Evolutionary conservation across 2,797 vertebrate species (phyloP), one percentile per base, ranked within the genome.

Genomic region (Lutjanus argentimaculatus): DNA sequence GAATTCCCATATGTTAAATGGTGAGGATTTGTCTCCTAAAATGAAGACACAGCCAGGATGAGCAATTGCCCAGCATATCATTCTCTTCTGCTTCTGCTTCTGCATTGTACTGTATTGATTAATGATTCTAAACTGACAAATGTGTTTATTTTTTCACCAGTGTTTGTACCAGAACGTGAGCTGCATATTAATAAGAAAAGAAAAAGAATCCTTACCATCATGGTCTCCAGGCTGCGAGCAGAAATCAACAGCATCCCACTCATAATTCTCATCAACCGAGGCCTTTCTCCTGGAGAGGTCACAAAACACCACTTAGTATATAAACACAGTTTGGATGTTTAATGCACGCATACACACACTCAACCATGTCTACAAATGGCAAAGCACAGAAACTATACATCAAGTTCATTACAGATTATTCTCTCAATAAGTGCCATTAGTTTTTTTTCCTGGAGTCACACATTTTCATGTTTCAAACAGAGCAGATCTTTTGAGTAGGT

Each of bases 201-300:
- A 55, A 51, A 36, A 36, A 36, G 62, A 75, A 21, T 15, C 79
- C 96, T 97, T 89, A 95, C 93, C 95, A 46, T 96, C 91, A 0
- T 81, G 83, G 53, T 97, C 88, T 78, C 94, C 95, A 0, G 96
- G 87, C 71, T 96, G 96, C 64, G 96, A 91, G 19, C 93, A 90
- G 16, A 96, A 91, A 36, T 98, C 97, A 19, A 75, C 85, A n/a
- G 96, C 93, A 45, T 99, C 98, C 98, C 98, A 99, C 87, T 99
- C 98, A 6, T 99, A 99, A 87, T 96, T 98, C 91, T 98, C 97
- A 49, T 98, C 97, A 74, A 98, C 97, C 0, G 97, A 99, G 0
- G 94, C 96, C 89, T 97, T 97, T 80, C 97, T 97, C 88, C 97
- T 97, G 85, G 11, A 13, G 64, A 88, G 77, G 67, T 25, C 77